Evolutionary conservation across 2,797 vertebrate genomes (phyloP).

Genomic region (Liasis olivaceus): DNA sequence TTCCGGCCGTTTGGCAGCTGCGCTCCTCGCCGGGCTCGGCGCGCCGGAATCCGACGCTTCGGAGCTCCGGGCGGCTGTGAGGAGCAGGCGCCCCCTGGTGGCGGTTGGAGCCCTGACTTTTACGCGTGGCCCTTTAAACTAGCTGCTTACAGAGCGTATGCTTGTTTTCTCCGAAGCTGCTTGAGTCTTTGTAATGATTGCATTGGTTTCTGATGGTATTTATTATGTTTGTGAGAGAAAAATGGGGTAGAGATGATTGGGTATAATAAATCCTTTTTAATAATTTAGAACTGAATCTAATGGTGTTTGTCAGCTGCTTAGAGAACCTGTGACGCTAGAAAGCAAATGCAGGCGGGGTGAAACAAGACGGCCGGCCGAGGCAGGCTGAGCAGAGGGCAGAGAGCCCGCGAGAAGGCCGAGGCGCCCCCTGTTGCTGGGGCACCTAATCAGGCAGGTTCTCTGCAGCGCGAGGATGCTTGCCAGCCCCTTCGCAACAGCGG

Average conservation of each 20-base stretch:
- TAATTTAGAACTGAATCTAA: too few relatives aligned
- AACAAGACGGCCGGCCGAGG: rapidly evolving
- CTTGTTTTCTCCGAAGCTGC: rapidly evolving
- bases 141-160: not conserved
- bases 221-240: not conserved
- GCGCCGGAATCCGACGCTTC: not conserved
- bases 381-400: not conserved
- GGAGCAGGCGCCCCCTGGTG: not conserved
- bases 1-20: not conserved
- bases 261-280: not conserved
- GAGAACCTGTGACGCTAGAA: not conserved
- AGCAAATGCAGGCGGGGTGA: not conserved
- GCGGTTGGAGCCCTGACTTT: not conserved
- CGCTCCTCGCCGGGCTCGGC: not conserved
- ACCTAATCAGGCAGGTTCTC: too few relatives aligned
- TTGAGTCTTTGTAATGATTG: not conserved
- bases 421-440: not conserved
- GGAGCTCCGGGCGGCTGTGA: not conserved
- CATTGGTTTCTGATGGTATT: not conserved
- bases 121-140: rapidly evolving
- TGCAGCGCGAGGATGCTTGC: not conserved
- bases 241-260: too few relatives aligned
- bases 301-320: not conserved
- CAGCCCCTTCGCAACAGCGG: not conserved
- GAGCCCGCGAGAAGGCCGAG: not conserved